phyloP scores from a whole-genome alignment of 2,888 invertebrate species.

The Drosophila greeni region DNA sequence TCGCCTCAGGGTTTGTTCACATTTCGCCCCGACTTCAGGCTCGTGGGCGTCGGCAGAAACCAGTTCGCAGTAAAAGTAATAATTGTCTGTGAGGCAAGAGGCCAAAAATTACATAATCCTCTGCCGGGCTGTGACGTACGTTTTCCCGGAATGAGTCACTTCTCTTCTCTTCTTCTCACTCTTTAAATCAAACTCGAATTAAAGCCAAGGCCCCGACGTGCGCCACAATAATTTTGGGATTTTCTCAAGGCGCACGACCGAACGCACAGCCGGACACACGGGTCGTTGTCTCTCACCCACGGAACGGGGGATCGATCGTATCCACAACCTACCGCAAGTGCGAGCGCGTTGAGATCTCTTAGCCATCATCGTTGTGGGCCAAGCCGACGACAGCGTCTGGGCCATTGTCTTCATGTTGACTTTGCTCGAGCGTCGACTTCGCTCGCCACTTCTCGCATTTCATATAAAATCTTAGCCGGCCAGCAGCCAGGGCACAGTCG shows the following conservation, averaged over 20 bases:
- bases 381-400: conserved; percentile 35
- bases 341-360: conserved; percentile 57
- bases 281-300: conserved; percentile 66
- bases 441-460: conserved; percentile 65
- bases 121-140: conserved; percentile 60
- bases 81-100: conserved; percentile 51
- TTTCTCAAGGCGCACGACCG: conserved; percentile 68
- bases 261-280: conserved; percentile 34
- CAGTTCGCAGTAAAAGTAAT: conserved; percentile 71
- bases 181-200: conserved; percentile 71
- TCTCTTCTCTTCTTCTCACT: conserved; percentile 43
- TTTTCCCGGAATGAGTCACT: conserved; percentile 67
- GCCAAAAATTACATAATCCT: conserved; percentile 66
- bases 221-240: conserved; percentile 70
- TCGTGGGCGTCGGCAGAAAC: conserved; percentile 57
- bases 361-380: conserved; percentile 50
- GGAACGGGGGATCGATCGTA: conserved; percentile 43
- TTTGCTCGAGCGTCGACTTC: conserved; percentile 33
- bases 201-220: conserved; percentile 70
- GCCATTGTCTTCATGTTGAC: conserved; percentile 49
- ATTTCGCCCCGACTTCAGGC: conserved; percentile 63
- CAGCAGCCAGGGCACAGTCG: conserved; percentile 70
- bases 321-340: conserved; percentile 70
- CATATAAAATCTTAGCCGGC: conserved; percentile 74
- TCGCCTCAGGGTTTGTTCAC: conserved; percentile 56